A percentile compares a stretch with the other conserved stretches of the same genome.
These are phyloP conservation scores for Antheraea pernyi DNA, from an alignment of 1,140 invertebrate genomes.

Conservation along the genomic window DNA sequence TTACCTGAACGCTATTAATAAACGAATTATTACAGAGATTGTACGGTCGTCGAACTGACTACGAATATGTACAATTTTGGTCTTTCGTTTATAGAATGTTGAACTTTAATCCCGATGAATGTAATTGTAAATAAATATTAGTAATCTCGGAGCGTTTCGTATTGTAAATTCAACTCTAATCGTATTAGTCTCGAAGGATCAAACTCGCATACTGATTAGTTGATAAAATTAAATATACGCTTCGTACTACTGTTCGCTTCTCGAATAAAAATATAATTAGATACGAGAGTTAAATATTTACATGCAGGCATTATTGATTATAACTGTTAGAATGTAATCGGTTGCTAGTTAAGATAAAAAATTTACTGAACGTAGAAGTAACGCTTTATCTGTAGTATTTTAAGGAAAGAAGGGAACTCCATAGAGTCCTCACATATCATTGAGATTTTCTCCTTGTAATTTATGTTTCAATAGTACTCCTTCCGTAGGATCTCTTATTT, in stretches of 20 bases:
- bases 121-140: neutral
- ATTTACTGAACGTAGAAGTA: slow-evolving; percentile 66
- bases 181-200: too few species aligned
- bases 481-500: slow-evolving; percentile 53
- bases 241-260: slow-evolving; percentile 8
- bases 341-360: slow-evolving; percentile 57
- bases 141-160: neutral
- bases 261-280: slow-evolving; percentile 6
- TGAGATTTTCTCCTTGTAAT: slow-evolving; percentile 76
- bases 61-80: neutral
- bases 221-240: neutral
- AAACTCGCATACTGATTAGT: neutral
- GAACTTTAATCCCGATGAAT: neutral
- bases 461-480: slow-evolving; percentile 48
- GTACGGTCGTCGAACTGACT: neutral
- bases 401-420: slow-evolving; percentile 67
- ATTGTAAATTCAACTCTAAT: neutral
- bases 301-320: slow-evolving; percentile 10
- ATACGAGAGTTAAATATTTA: slow-evolving; percentile 10
- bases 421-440: slow-evolving; percentile 77
- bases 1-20: neutral
- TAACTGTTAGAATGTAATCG: slow-evolving; percentile 20
- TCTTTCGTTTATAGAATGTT: neutral
- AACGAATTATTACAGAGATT: neutral
- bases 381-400: slow-evolving; percentile 70